A percentile compares a stretch with the other conserved stretches of the same genome.
phyloP scores from a whole-genome alignment of 2,113 vertebrate genomes.

The Onychostruthus taczanowskii region DNA sequence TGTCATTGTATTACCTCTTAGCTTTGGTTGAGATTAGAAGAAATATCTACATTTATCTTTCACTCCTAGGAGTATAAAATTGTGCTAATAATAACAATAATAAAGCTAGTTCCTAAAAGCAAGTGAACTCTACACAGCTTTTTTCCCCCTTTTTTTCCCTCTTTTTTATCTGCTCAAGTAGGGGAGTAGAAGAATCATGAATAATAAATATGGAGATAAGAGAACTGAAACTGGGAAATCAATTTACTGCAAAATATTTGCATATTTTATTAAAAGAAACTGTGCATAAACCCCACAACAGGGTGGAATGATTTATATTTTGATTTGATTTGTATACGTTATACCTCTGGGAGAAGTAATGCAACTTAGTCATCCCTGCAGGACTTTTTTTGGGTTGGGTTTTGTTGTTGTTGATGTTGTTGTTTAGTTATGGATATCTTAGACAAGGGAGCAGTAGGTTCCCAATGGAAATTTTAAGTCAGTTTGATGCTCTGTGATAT shows the following conservation, averaged over 20 bases:
- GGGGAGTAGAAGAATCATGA: conserved; percentile 74
- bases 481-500: neutral
- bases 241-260: conserved; percentile 85
- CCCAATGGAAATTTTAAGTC: neutral
- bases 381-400: conserved; percentile 25
- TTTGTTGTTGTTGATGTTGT: conserved; percentile 44
- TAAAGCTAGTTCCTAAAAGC: conserved; percentile 68
- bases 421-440: conserved; percentile 33
- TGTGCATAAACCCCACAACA: conserved; percentile 74
- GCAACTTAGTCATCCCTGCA: conserved; percentile 57
- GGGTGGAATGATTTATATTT: conserved; percentile 75
- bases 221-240: conserved; percentile 83
- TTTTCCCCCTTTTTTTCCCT: neutral
- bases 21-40: conserved; percentile 59
- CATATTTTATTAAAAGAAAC: conserved; percentile 87
- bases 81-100: conserved; percentile 65
- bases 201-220: conserved; percentile 84
- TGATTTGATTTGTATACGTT: conserved; percentile 77
- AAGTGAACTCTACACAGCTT: conserved; percentile 39
- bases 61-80: conserved; percentile 56
- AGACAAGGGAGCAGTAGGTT: neutral
- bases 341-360: conserved; percentile 67
- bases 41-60: conserved; percentile 63
- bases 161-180: conserved; percentile 45
- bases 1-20: conserved; percentile 64